Percentiles rank a stretch among this genome's conserved stretches.
phyloP scores from a whole-genome alignment of 2,888 invertebrate species.

The Crematogaster levior region DNA sequence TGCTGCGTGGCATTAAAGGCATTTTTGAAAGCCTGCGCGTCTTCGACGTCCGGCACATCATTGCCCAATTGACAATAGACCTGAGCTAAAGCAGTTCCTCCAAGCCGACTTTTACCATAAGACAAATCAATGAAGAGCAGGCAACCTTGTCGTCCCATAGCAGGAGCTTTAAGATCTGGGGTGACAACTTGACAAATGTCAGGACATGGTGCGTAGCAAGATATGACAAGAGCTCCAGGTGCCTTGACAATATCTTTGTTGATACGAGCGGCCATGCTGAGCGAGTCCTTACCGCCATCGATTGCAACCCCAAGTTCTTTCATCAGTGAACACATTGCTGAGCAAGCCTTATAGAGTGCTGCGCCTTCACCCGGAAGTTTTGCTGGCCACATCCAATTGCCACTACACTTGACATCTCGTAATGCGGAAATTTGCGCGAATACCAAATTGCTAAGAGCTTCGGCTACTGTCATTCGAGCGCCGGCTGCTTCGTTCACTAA shows the following conservation, averaged over 20 bases:
- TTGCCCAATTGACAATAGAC: slow-evolving; percentile 94
- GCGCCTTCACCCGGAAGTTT: slow-evolving; percentile 97
- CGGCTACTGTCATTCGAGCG: slow-evolving; percentile 97
- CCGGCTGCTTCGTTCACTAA: slow-evolving; percentile 94
- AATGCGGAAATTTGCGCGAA: slow-evolving; percentile 88
- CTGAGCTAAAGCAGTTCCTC: slow-evolving; percentile 97
- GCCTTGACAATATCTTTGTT: slow-evolving; percentile 90
- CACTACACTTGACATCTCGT: slow-evolving; percentile 98
- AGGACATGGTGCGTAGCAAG: slow-evolving; percentile 97
- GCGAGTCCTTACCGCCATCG: slow-evolving; percentile 98
- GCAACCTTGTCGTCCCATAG: slow-evolving; percentile 87
- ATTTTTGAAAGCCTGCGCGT: slow-evolving; percentile 89
- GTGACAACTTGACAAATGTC: slow-evolving; percentile 94
- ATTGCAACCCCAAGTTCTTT: slow-evolving; percentile 93
- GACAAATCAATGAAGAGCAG: slow-evolving; percentile 94
- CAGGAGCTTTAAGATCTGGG: slow-evolving; percentile 94
- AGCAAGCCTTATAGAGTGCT: slow-evolving; percentile 94
- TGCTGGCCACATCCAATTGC: slow-evolving; percentile 99
- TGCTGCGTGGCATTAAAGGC: slow-evolving; percentile 95
- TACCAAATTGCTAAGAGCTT: slow-evolving; percentile 97
- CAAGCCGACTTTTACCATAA: slow-evolving; percentile 91
- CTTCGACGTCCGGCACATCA: slow-evolving; percentile 92
- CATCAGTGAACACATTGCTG: slow-evolving; percentile 95
- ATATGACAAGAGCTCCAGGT: slow-evolving; percentile 97
- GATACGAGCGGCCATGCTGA: slow-evolving; percentile 98